phyloP scores from a whole-genome alignment of 2,888 invertebrate genomes.

The Blera fallax region DNA sequence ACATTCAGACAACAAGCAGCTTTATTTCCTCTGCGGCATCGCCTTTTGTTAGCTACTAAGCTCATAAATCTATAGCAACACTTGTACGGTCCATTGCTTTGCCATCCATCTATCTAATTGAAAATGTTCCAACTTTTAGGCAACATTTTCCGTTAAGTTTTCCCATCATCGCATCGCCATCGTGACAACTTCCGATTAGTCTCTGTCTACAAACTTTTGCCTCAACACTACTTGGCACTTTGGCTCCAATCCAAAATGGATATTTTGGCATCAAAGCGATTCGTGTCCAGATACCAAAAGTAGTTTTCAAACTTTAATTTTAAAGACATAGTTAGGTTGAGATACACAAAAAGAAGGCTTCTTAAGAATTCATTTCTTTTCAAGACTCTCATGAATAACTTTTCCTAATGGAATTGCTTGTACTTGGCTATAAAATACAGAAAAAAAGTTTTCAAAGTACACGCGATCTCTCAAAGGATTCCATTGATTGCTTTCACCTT shows the following conservation, averaged over 20 bases:
- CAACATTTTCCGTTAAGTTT: not conserved
- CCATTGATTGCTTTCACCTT: not conserved
- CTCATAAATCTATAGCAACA: not conserved
- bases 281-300: not conserved
- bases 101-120: not conserved
- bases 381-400: not conserved
- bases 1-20: too few relatives aligned
- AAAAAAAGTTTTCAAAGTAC: not conserved
- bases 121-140: not conserved
- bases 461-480: not conserved
- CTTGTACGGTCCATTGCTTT: not conserved
- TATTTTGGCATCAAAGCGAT: not conserved
- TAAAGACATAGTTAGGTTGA: not conserved
- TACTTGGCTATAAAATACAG: not conserved
- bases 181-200: not conserved
- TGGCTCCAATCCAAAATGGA: slow-evolving; percentile 2
- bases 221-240: slow-evolving; percentile 12
- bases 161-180: not conserved
- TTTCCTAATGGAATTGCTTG: not conserved
- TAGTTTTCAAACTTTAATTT: slow-evolving; percentile 1
- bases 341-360: not conserved
- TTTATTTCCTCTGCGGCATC: too few relatives aligned
- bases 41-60: not conserved
- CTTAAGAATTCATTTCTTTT: not conserved
- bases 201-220: not conserved